Base-by-base conservation (phyloP, 2,113 vertebrate species). In the Camelus dromedarius region DNA sequence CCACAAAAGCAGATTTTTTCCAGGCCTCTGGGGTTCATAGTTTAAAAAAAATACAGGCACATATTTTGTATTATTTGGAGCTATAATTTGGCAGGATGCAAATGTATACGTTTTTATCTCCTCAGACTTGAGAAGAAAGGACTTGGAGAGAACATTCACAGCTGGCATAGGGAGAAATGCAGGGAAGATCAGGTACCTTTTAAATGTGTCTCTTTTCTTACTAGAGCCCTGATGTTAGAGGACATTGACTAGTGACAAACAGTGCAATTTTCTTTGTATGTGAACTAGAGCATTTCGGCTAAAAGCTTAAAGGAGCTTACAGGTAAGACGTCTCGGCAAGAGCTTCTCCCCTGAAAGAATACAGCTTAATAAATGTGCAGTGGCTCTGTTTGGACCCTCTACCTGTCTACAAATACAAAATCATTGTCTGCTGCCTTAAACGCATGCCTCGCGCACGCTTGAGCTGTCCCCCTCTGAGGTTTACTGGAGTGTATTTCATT, bases 251-350 rank as follows among this genome's bases (percentile, higher is more conserved):
- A 84, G 95, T 97, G 97, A 96, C 94, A 97, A 96, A 96, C 93
- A 95, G 79, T 81, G 67, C 83, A 95, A 90, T 95, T 97, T 97
- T 97, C 96, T 96, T 97, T 97, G 96, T 96, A 90, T 88, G 96
- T 92, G 97, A 98, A 96, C 97, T 97, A 97, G 97, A 97, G 97
- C 97, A 97, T 97, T 98, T 95, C 87, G 6, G 93, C 96, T 97
- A 95, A 97, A 98, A 98, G 97, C 97, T 98, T 97, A 93, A 96
- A 97, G 96, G 75, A 96, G 73, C 86, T 98, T 90, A 82, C 48
- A 97, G 97, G 97, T 97, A 93, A 97, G 91, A 81, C 50, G 70
- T 96, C 93, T 58, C 12, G 0, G 96, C 72, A 91, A 97, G 95
- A 93, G 75, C 83, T 93, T 97, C 89, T 97, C 62, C 92, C 83